phyloP scores from a whole-genome alignment of 2,888 invertebrate species.

The Mongoloraphidia duomilia region DNA sequence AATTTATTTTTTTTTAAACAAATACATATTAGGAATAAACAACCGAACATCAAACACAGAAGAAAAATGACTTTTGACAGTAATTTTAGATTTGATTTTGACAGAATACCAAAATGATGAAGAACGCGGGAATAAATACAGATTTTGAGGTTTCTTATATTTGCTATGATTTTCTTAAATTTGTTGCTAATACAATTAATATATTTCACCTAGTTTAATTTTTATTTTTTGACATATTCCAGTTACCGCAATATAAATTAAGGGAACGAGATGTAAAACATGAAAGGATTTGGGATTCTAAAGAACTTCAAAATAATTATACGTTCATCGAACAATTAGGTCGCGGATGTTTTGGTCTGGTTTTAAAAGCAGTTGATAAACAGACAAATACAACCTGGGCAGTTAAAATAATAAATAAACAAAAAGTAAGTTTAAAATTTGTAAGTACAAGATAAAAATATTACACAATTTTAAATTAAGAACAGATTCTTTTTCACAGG shows the following conservation, averaged over 20 bases:
- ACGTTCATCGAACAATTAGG: conserved; percentile 28
- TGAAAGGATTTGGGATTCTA: conserved; percentile 23
- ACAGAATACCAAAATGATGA: too few relatives aligned
- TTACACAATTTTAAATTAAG: background rate
- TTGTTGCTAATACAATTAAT: too few relatives aligned
- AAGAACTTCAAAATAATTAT: conserved; percentile 24
- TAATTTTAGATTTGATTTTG: background rate
- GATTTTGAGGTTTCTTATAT: too few relatives aligned
- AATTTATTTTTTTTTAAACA: background rate
- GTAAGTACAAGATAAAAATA: background rate
- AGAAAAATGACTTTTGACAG: background rate
- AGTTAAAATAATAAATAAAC: conserved; percentile 31
- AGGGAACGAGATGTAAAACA: conserved; percentile 24
- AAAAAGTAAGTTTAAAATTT: conserved; percentile 17
- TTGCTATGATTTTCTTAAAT: too few relatives aligned
- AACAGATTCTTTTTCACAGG: conserved; percentile 8
- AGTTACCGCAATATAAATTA: conserved; percentile 7
- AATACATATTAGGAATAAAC: background rate
- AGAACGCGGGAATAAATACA: too few relatives aligned
- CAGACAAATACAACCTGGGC: conserved; percentile 25
- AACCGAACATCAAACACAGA: background rate
- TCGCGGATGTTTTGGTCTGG: conserved; percentile 29
- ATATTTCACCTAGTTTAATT: too few relatives aligned
- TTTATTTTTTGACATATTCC: too few relatives aligned
- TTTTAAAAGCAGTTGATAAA: conserved; percentile 26